Evolutionary conservation across 1,140 invertebrate species (phyloP), one percentile per base, ranked within the genome.

Genomic region (Drosophila dunni): DNA sequence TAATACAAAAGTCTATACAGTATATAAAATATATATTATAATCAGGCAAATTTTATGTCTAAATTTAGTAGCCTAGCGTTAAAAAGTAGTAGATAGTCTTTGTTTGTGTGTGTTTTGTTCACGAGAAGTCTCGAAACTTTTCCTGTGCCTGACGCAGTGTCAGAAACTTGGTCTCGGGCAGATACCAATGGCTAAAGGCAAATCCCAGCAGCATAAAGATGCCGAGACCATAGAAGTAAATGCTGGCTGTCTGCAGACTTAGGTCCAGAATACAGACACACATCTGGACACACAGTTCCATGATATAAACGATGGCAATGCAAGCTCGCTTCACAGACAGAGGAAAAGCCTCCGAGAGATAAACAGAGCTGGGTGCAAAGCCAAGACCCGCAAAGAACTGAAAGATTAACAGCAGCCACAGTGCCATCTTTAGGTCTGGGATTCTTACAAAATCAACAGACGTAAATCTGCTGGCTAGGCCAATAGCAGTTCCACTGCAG

Each of bases 341-440:
- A 0, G 90, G 90, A 57, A 91, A 91, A 15, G 83, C 90, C 44
- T 91, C 90, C 6, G 83, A 75, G 1, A 91, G 56, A 36, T 82
- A 91, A 7, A 78, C 74, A 0, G 90, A 85, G n/a, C 74, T 85
- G 10, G 90, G 75, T 0, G 82, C 77, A 15, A 76, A 86, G 15
- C 69, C 74, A 0, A 91, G 46, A 6, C 86, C 81, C 0, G 81
- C 81, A 45, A 90, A 88, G 9, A 89, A 56, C 48, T 90, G 83
- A 48, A 65, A 78, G 20, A 78, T 67, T 2, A 91, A 53, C 9
- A 91, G 70, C 13, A 88, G 66, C 84, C 83, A 88, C 2, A 89
- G 24, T 7, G 84, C 83, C 56, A 67, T 80, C 5, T 61, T 65
- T 36, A 70, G 54, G 36, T 83, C 65, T 2, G 38, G 20, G 3